Evolutionary conservation across 2,888 invertebrate genomes (phyloP).

Genomic region (Cheilosia vulpina): DNA sequence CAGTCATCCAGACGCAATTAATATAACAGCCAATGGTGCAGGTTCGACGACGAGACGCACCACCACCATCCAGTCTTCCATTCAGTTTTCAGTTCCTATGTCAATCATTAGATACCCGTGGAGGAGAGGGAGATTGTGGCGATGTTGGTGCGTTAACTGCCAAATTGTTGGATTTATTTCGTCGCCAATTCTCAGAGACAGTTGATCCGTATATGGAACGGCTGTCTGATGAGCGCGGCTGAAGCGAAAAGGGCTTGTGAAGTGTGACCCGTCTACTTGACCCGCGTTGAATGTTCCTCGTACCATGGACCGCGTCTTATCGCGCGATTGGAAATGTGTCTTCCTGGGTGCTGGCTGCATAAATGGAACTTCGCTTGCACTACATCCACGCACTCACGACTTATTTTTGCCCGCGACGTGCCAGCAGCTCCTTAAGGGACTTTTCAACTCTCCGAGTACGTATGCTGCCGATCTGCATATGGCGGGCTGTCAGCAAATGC

Average conservation of each 20-base stretch:
- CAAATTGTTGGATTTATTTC: slow-evolving; percentile 66
- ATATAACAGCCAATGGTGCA: slow-evolving; percentile 69
- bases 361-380: slow-evolving; percentile 45
- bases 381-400: slow-evolving; percentile 73
- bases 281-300: slow-evolving; percentile 49
- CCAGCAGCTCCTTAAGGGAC: slow-evolving; percentile 67
- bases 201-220: slow-evolving; percentile 54
- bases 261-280: slow-evolving; percentile 70
- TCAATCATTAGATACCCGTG: slow-evolving; percentile 46
- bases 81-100: slow-evolving; percentile 58
- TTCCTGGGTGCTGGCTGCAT: slow-evolving; percentile 62
- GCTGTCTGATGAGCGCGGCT: slow-evolving; percentile 13
- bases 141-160: slow-evolving; percentile 62
- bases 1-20: slow-evolving; percentile 76
- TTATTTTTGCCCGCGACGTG: slow-evolving; percentile 55
- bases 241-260: slow-evolving; percentile 26
- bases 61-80: slow-evolving; percentile 42
- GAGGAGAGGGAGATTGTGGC: slow-evolving; percentile 8
- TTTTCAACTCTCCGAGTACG: slow-evolving; percentile 1
- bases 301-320: slow-evolving; percentile 11
- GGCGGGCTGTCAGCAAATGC: slow-evolving; percentile 52
- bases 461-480: slow-evolving; percentile 67
- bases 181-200: slow-evolving; percentile 69
- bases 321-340: slow-evolving; percentile 45
- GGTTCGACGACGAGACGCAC: slow-evolving; percentile 61